Conservation (phyloP, 2,113 vertebrate species). For the Callorhinus ursinus region DNA sequence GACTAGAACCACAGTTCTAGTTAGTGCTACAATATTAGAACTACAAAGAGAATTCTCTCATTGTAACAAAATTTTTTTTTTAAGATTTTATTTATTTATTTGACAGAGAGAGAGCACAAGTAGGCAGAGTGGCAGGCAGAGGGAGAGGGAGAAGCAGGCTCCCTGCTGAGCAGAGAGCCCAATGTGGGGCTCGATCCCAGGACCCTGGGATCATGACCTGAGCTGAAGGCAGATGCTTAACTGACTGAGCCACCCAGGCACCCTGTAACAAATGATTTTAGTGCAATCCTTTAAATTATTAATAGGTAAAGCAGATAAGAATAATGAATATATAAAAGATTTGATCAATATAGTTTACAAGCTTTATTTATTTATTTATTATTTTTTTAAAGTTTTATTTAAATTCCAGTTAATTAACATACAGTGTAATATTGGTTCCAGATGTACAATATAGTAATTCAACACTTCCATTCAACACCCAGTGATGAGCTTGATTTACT, state of each 20-base stretch:
- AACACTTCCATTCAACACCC: neutral
- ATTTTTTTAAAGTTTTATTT: neutral
- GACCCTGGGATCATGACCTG: too few species aligned
- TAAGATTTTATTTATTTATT: too few species aligned
- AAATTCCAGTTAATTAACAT: neutral
- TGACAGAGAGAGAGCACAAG: too few species aligned
- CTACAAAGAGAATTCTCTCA: constrained; percentile 4
- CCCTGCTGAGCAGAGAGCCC: too few species aligned
- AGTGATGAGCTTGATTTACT: neutral
- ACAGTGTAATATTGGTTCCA: neutral
- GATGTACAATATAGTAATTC: neutral
- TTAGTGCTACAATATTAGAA: neutral
- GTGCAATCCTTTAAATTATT: neutral
- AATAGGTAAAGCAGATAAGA: neutral
- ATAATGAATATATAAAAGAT: neutral
- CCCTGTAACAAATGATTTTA: neutral
- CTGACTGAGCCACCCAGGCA: too few species aligned
- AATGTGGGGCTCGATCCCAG: too few species aligned
- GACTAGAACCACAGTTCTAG: neutral
- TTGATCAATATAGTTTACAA: neutral
- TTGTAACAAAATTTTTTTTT: neutral
- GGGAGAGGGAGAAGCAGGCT: too few species aligned
- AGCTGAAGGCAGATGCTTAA: too few species aligned
- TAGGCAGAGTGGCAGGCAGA: too few species aligned
- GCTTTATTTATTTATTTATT: neutral